Evolutionary conservation across 2,113 vertebrate genomes (phyloP).

Genomic region (Nycticryphes semicollaris): DNA sequence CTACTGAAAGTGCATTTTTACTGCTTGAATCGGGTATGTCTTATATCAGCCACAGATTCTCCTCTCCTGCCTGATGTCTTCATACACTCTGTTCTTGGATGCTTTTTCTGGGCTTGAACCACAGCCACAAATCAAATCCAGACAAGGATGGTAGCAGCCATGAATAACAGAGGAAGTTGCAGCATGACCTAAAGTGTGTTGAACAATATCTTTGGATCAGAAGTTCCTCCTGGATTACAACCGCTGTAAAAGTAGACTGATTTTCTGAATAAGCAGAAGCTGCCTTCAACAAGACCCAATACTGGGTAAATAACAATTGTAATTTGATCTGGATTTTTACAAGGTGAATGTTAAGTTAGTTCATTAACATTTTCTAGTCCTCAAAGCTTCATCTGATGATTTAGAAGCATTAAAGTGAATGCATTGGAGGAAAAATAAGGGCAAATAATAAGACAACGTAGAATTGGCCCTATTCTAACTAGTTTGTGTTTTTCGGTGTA

Average conservation of each 20-base stretch:
- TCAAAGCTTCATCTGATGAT: neutral
- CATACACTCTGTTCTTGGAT: neutral
- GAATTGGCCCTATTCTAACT: neutral
- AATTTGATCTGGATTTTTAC: neutral
- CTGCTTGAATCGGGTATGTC: neutral
- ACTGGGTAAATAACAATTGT: neutral
- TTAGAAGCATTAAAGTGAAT: neutral
- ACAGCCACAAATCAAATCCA: neutral
- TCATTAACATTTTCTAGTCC: neutral
- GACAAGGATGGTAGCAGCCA: neutral
- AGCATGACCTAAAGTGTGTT: neutral
- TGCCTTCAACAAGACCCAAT: neutral
- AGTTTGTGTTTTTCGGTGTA: neutral
- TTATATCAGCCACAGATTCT: neutral
- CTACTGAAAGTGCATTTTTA: neutral
- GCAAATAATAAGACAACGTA: neutral
- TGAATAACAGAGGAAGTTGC: constrained; percentile 7
- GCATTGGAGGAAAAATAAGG: neutral
- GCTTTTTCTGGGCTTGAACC: neutral
- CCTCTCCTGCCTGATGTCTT: neutral
- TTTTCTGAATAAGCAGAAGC: neutral
- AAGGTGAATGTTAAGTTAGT: neutral
- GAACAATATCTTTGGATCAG: neutral
- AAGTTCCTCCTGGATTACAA: neutral
- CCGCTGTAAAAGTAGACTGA: neutral